A percentile compares a stretch with the other conserved stretches of the same genome.
Conservation (phyloP, 1,140 invertebrate genomes). For the Thaumetopoea pityocampa region DNA sequence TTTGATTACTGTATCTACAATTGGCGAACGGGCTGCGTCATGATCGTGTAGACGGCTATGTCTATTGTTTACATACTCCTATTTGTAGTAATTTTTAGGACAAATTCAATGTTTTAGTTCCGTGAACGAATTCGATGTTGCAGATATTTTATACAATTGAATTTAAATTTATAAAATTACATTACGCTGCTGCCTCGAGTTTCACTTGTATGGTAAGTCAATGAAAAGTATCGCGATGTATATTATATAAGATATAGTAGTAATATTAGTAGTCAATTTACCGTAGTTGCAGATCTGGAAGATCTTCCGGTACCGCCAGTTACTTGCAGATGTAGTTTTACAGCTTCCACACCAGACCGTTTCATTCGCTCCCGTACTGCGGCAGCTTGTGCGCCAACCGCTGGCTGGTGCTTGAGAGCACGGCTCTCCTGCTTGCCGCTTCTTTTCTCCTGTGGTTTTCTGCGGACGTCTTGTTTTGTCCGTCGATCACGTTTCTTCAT, state of each 20-base stretch:
- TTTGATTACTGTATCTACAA: conserved; percentile 14
- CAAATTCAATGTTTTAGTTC: too few relatives aligned
- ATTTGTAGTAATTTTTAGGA: conserved; percentile 5
- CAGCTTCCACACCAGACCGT: conserved; percentile 61
- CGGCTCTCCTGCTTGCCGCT: conserved; percentile 30
- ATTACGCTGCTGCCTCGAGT: neutral
- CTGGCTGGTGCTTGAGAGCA: conserved; percentile 1
- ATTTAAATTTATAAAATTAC: conserved; percentile 5
- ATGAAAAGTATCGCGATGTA: neutral
- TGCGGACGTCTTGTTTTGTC: conserved; percentile 30
- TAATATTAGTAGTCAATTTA: conserved; percentile 24
- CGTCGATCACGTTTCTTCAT: conserved; percentile 53
- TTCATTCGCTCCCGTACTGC: conserved; percentile 29
- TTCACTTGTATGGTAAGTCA: neutral
- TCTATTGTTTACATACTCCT: conserved; percentile 1
- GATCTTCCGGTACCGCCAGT: conserved; percentile 56
- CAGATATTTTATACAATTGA: neutral
- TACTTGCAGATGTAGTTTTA: conserved; percentile 53
- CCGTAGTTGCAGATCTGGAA: conserved; percentile 61
- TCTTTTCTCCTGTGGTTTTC: conserved; percentile 36
- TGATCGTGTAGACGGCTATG: conserved; percentile 3
- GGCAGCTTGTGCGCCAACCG: conserved; percentile 11
- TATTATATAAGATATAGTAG: neutral
- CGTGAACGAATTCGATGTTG: too few relatives aligned
- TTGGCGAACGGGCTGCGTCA: conserved; percentile 7